Conservation (phyloP, 2,797 vertebrate species). For the Scarus forsteni region DNA sequence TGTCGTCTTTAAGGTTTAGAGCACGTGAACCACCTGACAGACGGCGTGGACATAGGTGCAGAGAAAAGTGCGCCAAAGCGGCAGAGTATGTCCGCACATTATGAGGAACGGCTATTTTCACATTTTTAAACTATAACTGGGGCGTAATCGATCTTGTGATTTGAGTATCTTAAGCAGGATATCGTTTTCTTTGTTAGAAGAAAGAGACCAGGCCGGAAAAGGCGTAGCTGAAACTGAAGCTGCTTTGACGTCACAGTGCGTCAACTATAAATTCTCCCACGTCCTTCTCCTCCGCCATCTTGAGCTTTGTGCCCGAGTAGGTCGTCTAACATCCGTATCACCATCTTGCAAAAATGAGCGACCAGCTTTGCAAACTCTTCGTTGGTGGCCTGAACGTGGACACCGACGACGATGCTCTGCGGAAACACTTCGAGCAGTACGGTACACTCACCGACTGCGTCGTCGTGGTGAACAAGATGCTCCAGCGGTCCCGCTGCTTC, state of each 20-base stretch:
- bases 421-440: slow-evolving; percentile 95
- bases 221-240: slow-evolving; percentile 1
- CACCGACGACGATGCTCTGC: slow-evolving; percentile 94
- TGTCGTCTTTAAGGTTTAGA: too few relatives aligned
- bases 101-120: too few relatives aligned
- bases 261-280: slow-evolving; percentile 44
- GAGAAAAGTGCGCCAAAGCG: too few relatives aligned
- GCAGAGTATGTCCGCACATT: too few relatives aligned
- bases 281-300: slow-evolving; percentile 57
- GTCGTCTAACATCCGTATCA: accelerated
- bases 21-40: too few relatives aligned
- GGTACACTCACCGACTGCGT: slow-evolving; percentile 96
- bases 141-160: too few relatives aligned
- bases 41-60: too few relatives aligned
- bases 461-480: slow-evolving; percentile 96
- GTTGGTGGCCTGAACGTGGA: slow-evolving; percentile 97
- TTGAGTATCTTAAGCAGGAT: too few relatives aligned
- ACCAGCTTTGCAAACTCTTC: slow-evolving; percentile 96
- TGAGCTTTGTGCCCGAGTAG: slow-evolving; percentile 6
- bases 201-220: slow-evolving; percentile 38
- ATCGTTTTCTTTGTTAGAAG: background rate
- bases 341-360: slow-evolving; percentile 79
- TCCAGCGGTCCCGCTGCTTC: slow-evolving; percentile 96
- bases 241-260: slow-evolving; percentile 51
- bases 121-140: too few relatives aligned